Evolutionary conservation across 2,888 invertebrate genomes (phyloP).

Genomic region (Bursaphelenchus okinawaensis): DNA sequence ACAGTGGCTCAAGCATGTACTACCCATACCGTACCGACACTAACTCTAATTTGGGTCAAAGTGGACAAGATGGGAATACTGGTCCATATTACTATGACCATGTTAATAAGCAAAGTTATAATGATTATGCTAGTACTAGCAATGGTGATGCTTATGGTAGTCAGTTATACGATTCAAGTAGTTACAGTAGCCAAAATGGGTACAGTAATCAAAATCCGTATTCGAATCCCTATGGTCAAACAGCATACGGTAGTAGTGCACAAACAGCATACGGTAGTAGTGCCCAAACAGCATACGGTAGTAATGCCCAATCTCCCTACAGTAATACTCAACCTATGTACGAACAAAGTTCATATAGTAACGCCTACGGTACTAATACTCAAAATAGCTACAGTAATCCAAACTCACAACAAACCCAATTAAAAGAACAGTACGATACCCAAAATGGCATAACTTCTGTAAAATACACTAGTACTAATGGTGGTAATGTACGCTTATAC

Average conservation of each 20-base stretch:
- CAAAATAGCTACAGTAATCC: not conserved
- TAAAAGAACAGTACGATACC: not conserved
- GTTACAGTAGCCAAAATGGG: no score
- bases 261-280: not conserved
- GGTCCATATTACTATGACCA: not conserved
- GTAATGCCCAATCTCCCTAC: no score
- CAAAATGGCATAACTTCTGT: not conserved
- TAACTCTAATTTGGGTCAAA: not conserved
- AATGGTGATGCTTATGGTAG: not conserved
- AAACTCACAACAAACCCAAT: not conserved
- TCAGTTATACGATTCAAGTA: not conserved
- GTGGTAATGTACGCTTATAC: not conserved
- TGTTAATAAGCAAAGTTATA: not conserved
- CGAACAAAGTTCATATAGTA: not conserved
- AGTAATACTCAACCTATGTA: not conserved
- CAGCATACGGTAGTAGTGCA: not conserved
- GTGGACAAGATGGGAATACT: not conserved
- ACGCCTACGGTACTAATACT: not conserved
- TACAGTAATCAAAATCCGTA: not conserved
- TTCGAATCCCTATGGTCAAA: no score
- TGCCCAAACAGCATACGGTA: not conserved
- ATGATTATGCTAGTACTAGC: no score
- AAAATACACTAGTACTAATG: not conserved
- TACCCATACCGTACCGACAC: conserved; percentile 12
- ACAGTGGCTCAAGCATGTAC: conserved; percentile 1